Percentiles rank a stretch among this genome's conserved stretches.
phyloP scores from a whole-genome alignment of 1,140 invertebrate genomes.

The Prorops nasuta region DNA sequence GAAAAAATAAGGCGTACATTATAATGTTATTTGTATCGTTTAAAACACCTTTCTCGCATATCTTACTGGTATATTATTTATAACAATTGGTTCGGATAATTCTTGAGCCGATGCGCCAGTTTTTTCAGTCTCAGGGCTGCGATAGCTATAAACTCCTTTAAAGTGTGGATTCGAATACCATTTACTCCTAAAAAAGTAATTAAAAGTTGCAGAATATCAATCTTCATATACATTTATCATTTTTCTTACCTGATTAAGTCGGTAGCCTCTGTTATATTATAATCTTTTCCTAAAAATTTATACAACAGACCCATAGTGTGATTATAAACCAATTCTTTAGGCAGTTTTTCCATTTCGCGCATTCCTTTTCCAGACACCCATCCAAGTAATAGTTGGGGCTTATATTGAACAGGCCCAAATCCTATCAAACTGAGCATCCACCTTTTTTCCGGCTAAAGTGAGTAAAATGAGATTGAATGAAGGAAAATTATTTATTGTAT shows the following conservation, averaged over 20 bases:
- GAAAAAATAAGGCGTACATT: conserved; percentile 8
- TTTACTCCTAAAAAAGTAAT: conserved; percentile 55
- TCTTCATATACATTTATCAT: conserved; percentile 27
- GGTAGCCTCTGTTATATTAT: conserved; percentile 54
- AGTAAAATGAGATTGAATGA: conserved; percentile 9
- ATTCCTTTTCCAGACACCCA: conserved; percentile 60
- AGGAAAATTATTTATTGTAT: neutral
- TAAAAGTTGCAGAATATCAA: neutral
- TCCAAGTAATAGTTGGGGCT: conserved; percentile 64
- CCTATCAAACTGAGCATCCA: conserved; percentile 64
- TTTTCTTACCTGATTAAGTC: conserved; percentile 36
- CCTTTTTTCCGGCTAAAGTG: conserved; percentile 21
- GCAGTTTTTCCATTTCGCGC: conserved; percentile 57
- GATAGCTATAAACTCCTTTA: conserved; percentile 70
- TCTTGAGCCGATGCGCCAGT: conserved; percentile 21
- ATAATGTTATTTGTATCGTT: neutral
- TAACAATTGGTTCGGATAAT: conserved; percentile 38
- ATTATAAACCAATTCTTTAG: conserved; percentile 49
- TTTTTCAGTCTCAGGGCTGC: conserved; percentile 56
- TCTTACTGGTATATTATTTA: conserved; percentile 35
- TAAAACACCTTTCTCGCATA: conserved; percentile 1
- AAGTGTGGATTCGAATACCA: conserved; percentile 71
- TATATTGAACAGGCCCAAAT: conserved; percentile 63
- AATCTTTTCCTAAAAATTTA: conserved; percentile 45
- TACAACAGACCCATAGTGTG: conserved; percentile 47